Evolutionary conservation across 92 coral and sea anemone genomes (phyloP).

Genomic region (Siderastrea radians): DNA sequence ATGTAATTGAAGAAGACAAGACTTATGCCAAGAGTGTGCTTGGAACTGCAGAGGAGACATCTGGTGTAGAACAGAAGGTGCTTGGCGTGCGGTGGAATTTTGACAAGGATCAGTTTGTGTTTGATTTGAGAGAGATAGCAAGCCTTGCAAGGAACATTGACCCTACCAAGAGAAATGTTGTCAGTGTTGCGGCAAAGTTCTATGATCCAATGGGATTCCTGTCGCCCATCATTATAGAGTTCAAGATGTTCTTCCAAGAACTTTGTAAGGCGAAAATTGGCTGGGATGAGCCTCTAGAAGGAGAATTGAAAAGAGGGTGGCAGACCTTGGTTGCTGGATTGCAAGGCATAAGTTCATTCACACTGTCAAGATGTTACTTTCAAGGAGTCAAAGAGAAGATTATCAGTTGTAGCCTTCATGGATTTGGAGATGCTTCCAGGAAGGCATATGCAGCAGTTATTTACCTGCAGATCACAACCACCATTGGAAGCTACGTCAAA

Average conservation of each 20-base stretch:
- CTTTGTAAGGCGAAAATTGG: conserved; percentile 45
- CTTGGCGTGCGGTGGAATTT: conserved; percentile 3
- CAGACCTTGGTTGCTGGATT: conserved; percentile 39
- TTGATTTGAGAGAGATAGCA: conserved; percentile 14
- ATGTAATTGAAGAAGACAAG: conserved; percentile 19
- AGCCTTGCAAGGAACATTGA: conserved; percentile 5
- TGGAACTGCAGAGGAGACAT: neutral
- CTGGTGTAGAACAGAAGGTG: neutral
- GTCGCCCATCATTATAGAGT: conserved; percentile 48
- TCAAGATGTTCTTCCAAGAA: conserved; percentile 66
- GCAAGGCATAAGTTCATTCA: conserved; percentile 9
- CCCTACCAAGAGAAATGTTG: conserved; percentile 35
- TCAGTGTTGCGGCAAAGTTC: conserved; percentile 56
- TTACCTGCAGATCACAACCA: too few relatives aligned
- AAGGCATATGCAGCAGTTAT: too few relatives aligned
- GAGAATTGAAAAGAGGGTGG: conserved; percentile 44
- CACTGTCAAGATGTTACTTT: conserved; percentile 51
- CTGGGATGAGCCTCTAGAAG: conserved; percentile 53
- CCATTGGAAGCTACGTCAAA: too few relatives aligned
- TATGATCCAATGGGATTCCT: conserved; percentile 70
- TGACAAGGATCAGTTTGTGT: neutral
- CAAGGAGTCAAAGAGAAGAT: conserved; percentile 13
- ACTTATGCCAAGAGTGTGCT: conserved; percentile 8
- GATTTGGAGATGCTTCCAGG: too few relatives aligned
- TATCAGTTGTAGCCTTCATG: neutral